These are phyloP conservation scores for Ectobius pallidus DNA, from an alignment of 2,888 invertebrate species.

Conservation along the genomic window DNA sequence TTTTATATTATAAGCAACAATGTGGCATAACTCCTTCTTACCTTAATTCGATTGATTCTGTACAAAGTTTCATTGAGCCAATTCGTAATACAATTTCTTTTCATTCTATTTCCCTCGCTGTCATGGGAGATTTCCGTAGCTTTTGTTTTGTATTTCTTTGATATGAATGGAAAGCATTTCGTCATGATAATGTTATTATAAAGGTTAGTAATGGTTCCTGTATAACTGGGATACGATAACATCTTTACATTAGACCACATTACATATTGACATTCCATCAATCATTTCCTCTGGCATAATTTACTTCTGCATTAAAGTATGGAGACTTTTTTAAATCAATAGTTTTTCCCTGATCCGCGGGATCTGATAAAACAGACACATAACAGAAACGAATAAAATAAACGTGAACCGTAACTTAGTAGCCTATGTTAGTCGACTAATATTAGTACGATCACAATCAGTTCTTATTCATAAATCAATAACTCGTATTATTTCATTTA, in stretches of 20 bases:
- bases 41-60: not conserved
- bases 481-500: too few relatives aligned
- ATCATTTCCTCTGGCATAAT: not conserved
- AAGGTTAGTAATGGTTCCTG: not conserved
- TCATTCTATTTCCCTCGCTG: constrained; percentile 2
- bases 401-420: too few relatives aligned
- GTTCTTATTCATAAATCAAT: too few relatives aligned
- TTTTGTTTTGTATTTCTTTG: constrained; percentile 37
- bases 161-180: constrained; percentile 40
- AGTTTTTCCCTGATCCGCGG: too few relatives aligned
- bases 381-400: too few relatives aligned
- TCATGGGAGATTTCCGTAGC: constrained; percentile 34
- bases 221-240: constrained; percentile 1
- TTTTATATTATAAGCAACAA: too few relatives aligned
- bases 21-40: not conserved
- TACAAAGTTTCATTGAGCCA: too few relatives aligned
- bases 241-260: constrained; percentile 11
- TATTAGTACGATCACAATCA: too few relatives aligned
- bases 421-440: too few relatives aligned
- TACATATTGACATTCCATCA: constrained; percentile 19
- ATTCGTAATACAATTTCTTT: constrained; percentile 1
- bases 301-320: too few relatives aligned
- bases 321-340: too few relatives aligned
- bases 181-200: constrained; percentile 43
- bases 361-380: too few relatives aligned